Evolutionary conservation across 2,113 vertebrate genomes (phyloP), one percentile per base, ranked within the genome.

Genomic region (Cygnus atratus): DNA sequence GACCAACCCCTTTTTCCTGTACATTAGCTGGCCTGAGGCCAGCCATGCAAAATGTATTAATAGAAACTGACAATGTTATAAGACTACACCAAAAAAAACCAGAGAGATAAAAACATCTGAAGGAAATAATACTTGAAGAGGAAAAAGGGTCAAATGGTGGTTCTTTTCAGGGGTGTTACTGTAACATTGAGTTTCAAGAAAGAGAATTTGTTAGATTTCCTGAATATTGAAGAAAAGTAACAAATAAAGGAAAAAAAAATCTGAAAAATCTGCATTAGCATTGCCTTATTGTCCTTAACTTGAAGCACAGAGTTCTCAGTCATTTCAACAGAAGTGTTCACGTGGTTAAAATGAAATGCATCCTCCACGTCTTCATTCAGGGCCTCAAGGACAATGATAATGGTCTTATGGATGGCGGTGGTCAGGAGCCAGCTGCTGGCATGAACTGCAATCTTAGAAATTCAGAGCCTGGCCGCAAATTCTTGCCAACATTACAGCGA

Each of bases 41-140:
- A 88, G 31, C 75, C 84, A 29, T 28, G 74, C 63, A 62, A 84
- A 90, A 63, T 29, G 39, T 62, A 71, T 84, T 79, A 33, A 76
- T 41, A 76, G 81, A 10, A 21, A 7, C 4, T 2, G 77, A 41
- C 39, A 28, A 11, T 74, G 85, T 19, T 14, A 16, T 10, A 41
- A 0, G 3, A 44, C 37, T 43, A 26, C 25, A 5, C 41, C 29
- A 43, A 19, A n/a, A n/a, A 33, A 37, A 55, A 0, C 8, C 4
- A 63, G 15, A 66, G 29, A 0, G 21, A 58, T 12, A 22, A 63
- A 84, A 71, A 3, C 50, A 46, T 19, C 20, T 48, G 9, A 80
- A 90, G 25, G 12, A 72, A 90, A 39, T 22, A 70, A 76, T 17
- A 25, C 13, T 44, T 31, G 19, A 55, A 46, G 35, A 35, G 10